Evolutionary conservation across 2,888 invertebrate genomes (phyloP).

Genomic region (Hedya salicella): DNA sequence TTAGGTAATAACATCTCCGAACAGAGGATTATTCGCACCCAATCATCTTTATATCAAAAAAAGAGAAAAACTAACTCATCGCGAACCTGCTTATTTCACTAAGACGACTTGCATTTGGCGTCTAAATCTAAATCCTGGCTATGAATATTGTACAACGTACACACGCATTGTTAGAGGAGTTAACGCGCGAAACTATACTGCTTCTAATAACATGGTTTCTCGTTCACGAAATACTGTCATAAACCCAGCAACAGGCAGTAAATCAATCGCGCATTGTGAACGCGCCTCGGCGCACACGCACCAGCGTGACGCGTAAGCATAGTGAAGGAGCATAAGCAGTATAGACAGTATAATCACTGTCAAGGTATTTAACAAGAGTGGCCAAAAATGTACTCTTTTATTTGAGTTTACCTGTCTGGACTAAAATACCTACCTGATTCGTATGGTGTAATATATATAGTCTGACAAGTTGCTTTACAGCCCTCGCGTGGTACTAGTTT

Average conservation of each 20-base stretch:
- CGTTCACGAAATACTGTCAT: conserved; percentile 58
- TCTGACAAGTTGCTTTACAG: no score
- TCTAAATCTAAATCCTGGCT: background rate
- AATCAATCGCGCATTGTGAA: conserved; percentile 65
- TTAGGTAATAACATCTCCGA: no score
- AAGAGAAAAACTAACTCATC: no score
- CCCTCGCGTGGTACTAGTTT: no score
- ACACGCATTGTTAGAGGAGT: conserved; percentile 32
- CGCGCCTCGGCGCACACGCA: conserved; percentile 68
- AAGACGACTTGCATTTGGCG: background rate
- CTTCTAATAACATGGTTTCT: conserved; percentile 45
- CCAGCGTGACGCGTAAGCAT: conserved; percentile 65
- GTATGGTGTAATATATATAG: no score
- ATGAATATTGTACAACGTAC: background rate
- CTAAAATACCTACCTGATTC: no score
- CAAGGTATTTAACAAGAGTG: background rate
- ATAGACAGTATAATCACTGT: background rate
- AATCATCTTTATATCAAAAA: background rate
- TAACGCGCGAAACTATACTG: conserved; percentile 33
- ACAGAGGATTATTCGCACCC: no score
- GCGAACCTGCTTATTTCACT: background rate
- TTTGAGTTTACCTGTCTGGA: no score
- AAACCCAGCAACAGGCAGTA: conserved; percentile 57
- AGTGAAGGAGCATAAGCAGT: conserved; percentile 7
- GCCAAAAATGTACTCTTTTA: no score